These are phyloP conservation scores for Nomada ferruginata DNA, from an alignment of 2,888 invertebrate genomes.

Conservation along the genomic window DNA sequence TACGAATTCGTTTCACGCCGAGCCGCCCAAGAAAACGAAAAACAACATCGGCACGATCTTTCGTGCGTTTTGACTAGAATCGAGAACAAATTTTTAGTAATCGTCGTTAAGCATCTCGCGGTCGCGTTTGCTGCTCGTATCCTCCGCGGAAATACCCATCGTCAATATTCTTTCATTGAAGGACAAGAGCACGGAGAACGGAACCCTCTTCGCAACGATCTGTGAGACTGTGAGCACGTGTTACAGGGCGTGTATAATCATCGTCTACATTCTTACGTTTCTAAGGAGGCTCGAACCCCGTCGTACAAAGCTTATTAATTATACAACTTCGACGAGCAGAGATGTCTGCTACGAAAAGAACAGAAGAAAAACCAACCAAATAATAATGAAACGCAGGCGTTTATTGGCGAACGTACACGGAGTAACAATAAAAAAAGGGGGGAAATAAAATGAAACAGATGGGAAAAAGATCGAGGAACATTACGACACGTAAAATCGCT, in stretches of 20 bases:
- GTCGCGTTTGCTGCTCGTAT: too few relatives aligned
- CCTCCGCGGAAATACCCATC: too few relatives aligned
- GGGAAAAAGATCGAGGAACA: slow-evolving; percentile 47
- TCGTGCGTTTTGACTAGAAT: slow-evolving; percentile 69
- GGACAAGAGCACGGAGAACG: neutral
- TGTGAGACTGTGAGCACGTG: slow-evolving; percentile 54
- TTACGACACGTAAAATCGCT: slow-evolving; percentile 47
- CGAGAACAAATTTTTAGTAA: slow-evolving; percentile 36
- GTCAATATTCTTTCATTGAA: neutral
- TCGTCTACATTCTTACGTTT: slow-evolving; percentile 11
- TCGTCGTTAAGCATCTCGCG: neutral
- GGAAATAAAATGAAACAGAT: neutral
- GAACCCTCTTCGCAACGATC: neutral
- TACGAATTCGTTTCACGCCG: neutral
- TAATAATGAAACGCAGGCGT: slow-evolving; percentile 18
- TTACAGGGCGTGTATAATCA: slow-evolving; percentile 15
- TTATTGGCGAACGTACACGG: slow-evolving; percentile 25
- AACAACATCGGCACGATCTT: slow-evolving; percentile 39
- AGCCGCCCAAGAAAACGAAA: neutral
- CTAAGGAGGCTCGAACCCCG: slow-evolving; percentile 30
- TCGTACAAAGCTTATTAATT: slow-evolving; percentile 41
- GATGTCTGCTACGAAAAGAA: neutral
- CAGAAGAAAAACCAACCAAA: neutral
- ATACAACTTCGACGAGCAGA: slow-evolving; percentile 39
- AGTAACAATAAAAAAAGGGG: slow-evolving; percentile 8